Percentiles rank a stretch among this genome's conserved stretches.
phyloP scores from a whole-genome alignment of 2,797 vertebrate genomes.

The Pogoniulus pusillus region DNA sequence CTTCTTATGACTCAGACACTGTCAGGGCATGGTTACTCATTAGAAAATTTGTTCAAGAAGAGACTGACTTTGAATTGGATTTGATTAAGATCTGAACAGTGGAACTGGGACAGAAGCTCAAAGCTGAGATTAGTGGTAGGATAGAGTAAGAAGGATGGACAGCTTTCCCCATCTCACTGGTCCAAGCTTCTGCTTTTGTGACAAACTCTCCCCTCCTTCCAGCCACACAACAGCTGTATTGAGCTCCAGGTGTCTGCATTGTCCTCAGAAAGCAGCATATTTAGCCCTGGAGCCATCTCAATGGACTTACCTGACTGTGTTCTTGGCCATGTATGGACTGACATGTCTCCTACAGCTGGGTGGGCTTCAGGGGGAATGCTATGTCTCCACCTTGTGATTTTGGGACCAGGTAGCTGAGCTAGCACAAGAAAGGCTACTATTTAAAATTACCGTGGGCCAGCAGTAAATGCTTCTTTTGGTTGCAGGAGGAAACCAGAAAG shows the following conservation, averaged over 20 bases:
- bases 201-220: background rate
- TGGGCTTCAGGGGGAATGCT: rapidly evolving
- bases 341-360: rapidly evolving
- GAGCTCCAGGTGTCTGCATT: background rate
- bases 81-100: background rate
- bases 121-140: background rate
- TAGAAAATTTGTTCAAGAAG: background rate
- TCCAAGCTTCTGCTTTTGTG: background rate
- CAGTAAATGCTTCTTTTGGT: background rate
- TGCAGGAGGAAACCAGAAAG: slow-evolving; percentile 27
- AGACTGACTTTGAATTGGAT: background rate
- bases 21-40: slow-evolving; percentile 7
- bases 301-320: background rate
- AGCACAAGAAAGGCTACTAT: background rate
- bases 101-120: background rate
- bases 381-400: background rate
- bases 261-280: background rate
- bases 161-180: background rate
- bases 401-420: background rate
- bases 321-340: rapidly evolving
- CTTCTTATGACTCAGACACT: slow-evolving; percentile 45
- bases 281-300: background rate
- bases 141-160: background rate
- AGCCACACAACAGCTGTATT: background rate
- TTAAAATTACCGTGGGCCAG: background rate